Evolutionary conservation across 2,797 vertebrate genomes (phyloP), one percentile per base, ranked within the genome.

Genomic region (Salarias fasciatus): DNA sequence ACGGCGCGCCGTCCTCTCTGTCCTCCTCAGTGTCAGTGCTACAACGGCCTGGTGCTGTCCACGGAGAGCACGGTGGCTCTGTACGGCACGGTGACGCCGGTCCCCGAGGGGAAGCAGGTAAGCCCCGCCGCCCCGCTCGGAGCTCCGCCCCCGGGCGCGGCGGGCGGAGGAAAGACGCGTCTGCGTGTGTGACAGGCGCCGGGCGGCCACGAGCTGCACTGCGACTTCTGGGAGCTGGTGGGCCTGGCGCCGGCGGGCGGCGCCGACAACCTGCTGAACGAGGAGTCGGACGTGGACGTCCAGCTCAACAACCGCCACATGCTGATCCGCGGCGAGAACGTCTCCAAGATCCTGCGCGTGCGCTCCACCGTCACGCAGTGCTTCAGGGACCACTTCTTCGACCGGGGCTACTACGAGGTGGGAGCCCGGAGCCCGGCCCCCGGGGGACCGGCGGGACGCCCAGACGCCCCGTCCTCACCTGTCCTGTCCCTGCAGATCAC

Each of bases 281-380:
- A 99, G 63, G 97, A 99, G 72, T 99, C 97, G 0, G 97, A 99
- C 0, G 97, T 99, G 0, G 97, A 99, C 0, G 95, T 99, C 45
- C 97, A 99, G 72, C 95, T 99, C 24, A 99, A 98, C 94, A 97
- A 99, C 90, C 88, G 97, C 1, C 96, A 99, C 86, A 98, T 99
- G 97, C 91, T 99, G 95, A 95, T 99, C 79, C 90, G 97, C 2
- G 97, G 97, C 0, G 97, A 99, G 85, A 98, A 94, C 48, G 87
- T 98, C 80, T 96, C 97, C 76, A 98, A 96, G 72, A 93, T 99
- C 91, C 91, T 99, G n/a, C 91, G 94, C 38, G 93, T 97, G 11
- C 94, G 97, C 14, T 99, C 95, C 12, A 28, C 83, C 0, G 91
- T 95, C 5, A 93, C 94, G 0, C 94, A 96, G 82, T 97, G 96